Conservation (phyloP, 2,888 invertebrate species). For the Watsonalla cultraria region DNA sequence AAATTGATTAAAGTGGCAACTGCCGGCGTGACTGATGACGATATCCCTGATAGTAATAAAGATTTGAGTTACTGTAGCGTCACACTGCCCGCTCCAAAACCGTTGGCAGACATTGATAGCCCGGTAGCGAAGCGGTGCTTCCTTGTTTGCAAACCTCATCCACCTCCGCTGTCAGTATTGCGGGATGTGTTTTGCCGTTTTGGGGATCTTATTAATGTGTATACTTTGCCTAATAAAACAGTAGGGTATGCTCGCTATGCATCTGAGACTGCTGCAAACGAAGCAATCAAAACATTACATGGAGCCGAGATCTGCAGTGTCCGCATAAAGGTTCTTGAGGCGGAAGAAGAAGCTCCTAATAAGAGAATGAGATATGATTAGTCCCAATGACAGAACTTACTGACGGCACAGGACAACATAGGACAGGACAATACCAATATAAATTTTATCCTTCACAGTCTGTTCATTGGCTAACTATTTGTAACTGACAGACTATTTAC, state of each 20-base stretch:
- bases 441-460: conserved; percentile 17
- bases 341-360: conserved; percentile 81
- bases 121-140: conserved; percentile 83
- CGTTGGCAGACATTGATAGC: conserved; percentile 83
- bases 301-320: conserved; percentile 93
- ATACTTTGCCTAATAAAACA: conserved; percentile 92
- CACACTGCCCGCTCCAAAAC: conserved; percentile 84
- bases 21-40: conserved; percentile 38
- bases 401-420: conserved; percentile 4
- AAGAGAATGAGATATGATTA: conserved; percentile 40
- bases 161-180: conserved; percentile 88
- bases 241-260: conserved; percentile 96
- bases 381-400: conserved; percentile 15
- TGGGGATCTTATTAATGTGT: conserved; percentile 93
- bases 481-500: conserved; percentile 1
- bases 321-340: conserved; percentile 92
- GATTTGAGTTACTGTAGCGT: conserved; percentile 80
- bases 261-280: conserved; percentile 84
- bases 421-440: conserved; percentile 33
- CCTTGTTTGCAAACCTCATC: conserved; percentile 80
- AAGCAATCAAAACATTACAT: conserved; percentile 84
- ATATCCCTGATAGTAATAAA: conserved; percentile 35
- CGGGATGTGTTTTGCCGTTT: conserved; percentile 95
- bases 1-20: conserved; percentile 84
- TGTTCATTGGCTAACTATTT: conserved; percentile 27